Evolutionary conservation across 2,888 invertebrate genomes (phyloP), one percentile per base, ranked within the genome.

Genomic region (Campoletis raptor): DNA sequence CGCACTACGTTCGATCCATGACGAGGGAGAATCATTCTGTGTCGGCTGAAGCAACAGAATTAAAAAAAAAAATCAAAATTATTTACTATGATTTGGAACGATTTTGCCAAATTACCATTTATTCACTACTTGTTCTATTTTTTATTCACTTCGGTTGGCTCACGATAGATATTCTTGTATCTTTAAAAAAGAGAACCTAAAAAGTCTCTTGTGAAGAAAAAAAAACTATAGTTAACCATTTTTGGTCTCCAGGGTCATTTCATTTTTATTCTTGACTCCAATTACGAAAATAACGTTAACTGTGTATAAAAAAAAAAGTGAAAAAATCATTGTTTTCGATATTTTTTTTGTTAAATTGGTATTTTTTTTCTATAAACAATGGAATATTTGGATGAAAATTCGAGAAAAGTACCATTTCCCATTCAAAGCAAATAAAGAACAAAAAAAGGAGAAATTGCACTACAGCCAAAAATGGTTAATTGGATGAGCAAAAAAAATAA

Each of bases 1-100:
- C 81, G 96, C 94, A 88, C 96, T 96, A 82, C 94, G 92, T 90
- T 94, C 94, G 83, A 93, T 93, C 95, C 96, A 97, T 93, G 97
- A 96, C 91, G 96, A 96, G 90, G 96, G 96, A 24, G 96, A 96
- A 88, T 97, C 97, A 90, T 93, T 93, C 89, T 93, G 93, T 74
- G 91, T 89, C 92, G 93, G 90, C 57, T 81, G 88, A 6, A 30
- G 15, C 73, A 77, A 77, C 81, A 77, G 76, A 40, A 30, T 30
- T 30, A 30, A 73, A 30, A 61, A 73, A 70, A 77, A 2, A 54
- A 37, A 18, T 48, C 24, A 21, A 21, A 73, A 48, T 36, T 18
- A 69, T 18, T 70, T 18, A 30, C 8, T 0, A 8, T 18, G 12
- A 48, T 45, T 45, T 30, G 8, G 21, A 42, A 18, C 2, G 10